Base-by-base conservation (phyloP, 2,113 vertebrate genomes). In the Paramormyrops kingsleyae region DNA sequence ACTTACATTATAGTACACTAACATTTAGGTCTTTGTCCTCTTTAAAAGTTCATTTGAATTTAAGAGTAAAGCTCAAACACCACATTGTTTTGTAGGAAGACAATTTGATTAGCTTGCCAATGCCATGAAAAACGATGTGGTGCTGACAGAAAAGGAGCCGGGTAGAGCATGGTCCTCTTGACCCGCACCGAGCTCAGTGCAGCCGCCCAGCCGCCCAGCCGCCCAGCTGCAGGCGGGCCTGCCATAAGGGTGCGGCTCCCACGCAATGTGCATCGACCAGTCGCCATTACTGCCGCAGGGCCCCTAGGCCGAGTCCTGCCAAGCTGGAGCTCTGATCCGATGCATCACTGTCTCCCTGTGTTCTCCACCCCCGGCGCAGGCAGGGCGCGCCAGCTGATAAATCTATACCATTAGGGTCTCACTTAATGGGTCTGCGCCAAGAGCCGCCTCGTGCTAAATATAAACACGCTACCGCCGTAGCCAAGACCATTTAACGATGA, bases 331-430 rank as follows among this genome's bases (percentile, higher is more conserved):
- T 91, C 91, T 87, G 46, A 44, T 89, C 87, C 90, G 86, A 93
- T 93, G 91, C 66, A 92, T 94, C 92, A 94, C 88, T 91, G 92
- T 92, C 92, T 66, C 19, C 84, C 83, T 86, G 87, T 52, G 83
- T 84, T 91, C 49, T 39, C 24, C 47, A 9, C 87, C 49, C 27
- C 39, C 49, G 15, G 21, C 50, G 44, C 90, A 88, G 35, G 39
- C 90, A 90, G 92, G 90, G 47, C 1, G 39, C 92, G 90, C 89
- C 87, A 66, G 91, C 91, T 92, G 90, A 93, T 92, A 92, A 39
- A 70, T 66, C 83, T 74, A 83, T 50, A 90, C 91, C 42, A 9
- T 89, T 91, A 91, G 90, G 90, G 77, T 84, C 50, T 89, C 50
- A 53, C 39, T 35, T 17, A 91, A 90, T 52, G 62, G 70, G 89